Evolutionary conservation across 2,888 invertebrate species (phyloP).

Genomic region (Drosophila bunnanda): DNA sequence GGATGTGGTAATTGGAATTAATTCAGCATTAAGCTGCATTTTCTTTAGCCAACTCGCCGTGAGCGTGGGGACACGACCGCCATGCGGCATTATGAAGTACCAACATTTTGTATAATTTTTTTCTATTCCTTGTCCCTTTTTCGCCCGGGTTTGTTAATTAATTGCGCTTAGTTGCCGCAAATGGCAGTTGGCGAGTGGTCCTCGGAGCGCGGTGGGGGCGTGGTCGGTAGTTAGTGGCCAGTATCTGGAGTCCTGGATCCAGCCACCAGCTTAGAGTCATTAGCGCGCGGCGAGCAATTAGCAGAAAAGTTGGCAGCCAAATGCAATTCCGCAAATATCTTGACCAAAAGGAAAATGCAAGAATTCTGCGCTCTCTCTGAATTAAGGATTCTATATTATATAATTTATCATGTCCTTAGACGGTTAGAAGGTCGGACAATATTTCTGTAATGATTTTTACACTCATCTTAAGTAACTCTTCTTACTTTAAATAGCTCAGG

Average conservation of each 20-base stretch:
- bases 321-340: slow-evolving; percentile 26
- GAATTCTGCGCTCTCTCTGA: slow-evolving; percentile 1
- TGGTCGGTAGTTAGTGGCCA: slow-evolving; percentile 36
- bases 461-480: neutral
- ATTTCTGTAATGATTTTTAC: too few relatives aligned
- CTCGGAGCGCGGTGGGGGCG: slow-evolving; percentile 34
- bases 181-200: slow-evolving; percentile 59
- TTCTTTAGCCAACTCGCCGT: slow-evolving; percentile 65
- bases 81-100: slow-evolving; percentile 57
- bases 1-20: slow-evolving; percentile 77
- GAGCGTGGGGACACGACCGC: slow-evolving; percentile 20
- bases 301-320: slow-evolving; percentile 37
- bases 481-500: neutral
- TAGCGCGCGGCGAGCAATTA: slow-evolving; percentile 65
- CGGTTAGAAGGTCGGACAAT: too few relatives aligned
- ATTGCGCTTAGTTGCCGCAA: slow-evolving; percentile 73
- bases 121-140: slow-evolving; percentile 61
- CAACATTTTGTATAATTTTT: slow-evolving; percentile 74
- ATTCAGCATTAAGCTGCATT: slow-evolving; percentile 78
- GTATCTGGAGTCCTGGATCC: slow-evolving; percentile 5
- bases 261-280: slow-evolving; percentile 52
- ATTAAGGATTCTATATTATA: neutral
- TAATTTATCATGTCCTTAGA: neutral
- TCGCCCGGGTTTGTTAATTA: slow-evolving; percentile 71
- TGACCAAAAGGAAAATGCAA: slow-evolving; percentile 6